A percentile compares a stretch with the other conserved stretches of the same genome.
Evolutionary conservation across 2,888 invertebrate species (phyloP).

Genomic region (Pseudanteris insignis): DNA sequence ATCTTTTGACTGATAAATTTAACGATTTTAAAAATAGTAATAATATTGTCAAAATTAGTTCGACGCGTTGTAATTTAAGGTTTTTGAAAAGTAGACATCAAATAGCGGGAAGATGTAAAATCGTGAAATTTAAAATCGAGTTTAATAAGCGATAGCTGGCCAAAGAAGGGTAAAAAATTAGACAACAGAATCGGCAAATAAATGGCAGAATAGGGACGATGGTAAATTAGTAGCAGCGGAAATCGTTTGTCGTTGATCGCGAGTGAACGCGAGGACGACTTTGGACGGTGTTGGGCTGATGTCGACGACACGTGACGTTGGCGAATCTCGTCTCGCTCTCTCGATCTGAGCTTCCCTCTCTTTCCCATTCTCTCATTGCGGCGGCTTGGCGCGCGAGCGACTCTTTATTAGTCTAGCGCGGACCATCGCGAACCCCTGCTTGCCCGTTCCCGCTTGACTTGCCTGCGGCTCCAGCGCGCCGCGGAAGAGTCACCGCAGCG

Average conservation of each 20-base stretch:
- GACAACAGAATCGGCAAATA: not conserved
- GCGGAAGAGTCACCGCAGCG: constrained; percentile 13
- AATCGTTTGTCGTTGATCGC: too few species aligned
- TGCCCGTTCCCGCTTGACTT: too few species aligned
- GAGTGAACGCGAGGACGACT: constrained; percentile 10
- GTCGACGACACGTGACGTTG: constrained; percentile 62
- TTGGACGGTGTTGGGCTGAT: constrained; percentile 51
- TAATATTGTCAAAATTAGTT: too few species aligned
- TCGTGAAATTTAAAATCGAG: too few species aligned
- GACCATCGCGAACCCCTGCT: constrained; percentile 63
- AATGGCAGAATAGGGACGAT: not conserved
- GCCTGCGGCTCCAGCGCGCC: constrained; percentile 47
- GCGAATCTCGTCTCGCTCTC: constrained; percentile 55
- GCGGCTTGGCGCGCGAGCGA: constrained; percentile 61
- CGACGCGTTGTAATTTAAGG: too few species aligned
- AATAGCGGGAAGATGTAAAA: too few species aligned
- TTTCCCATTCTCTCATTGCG: constrained; percentile 49
- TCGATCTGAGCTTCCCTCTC: constrained; percentile 41
- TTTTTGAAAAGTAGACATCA: too few species aligned
- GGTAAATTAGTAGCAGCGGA: too few species aligned
- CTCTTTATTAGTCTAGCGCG: constrained; percentile 65
- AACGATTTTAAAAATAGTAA: too few species aligned
- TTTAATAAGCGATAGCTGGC: too few species aligned
- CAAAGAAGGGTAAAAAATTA: too few species aligned
- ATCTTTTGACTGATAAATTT: too few species aligned